Conservation (phyloP, 2,113 vertebrate species). For the Rousettus leschenaultii region DNA sequence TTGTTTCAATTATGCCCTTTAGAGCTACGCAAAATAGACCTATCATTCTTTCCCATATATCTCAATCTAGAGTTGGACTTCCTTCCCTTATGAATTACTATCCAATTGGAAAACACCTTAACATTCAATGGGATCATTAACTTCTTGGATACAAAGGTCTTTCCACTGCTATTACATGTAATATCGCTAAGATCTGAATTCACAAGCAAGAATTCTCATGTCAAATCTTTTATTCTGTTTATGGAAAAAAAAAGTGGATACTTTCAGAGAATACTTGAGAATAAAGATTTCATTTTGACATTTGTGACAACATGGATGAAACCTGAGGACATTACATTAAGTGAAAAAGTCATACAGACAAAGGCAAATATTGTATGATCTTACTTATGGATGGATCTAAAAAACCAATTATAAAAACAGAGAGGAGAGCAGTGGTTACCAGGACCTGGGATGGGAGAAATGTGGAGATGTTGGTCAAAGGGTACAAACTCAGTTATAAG, state of each 20-base stretch:
- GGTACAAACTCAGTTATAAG: neutral
- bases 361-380: neutral
- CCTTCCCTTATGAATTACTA: neutral
- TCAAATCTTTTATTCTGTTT: neutral
- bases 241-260: neutral
- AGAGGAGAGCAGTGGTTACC: neutral
- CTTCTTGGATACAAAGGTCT: neutral
- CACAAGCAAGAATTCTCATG: constrained; percentile 3
- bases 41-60: neutral
- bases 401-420: neutral
- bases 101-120: neutral
- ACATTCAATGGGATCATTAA: neutral
- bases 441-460: neutral
- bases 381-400: neutral
- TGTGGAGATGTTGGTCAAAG: neutral
- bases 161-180: neutral
- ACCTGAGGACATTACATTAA: neutral
- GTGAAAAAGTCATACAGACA: neutral
- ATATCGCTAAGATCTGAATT: neutral
- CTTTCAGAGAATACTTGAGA: constrained; percentile 2
- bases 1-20: neutral
- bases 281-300: neutral
- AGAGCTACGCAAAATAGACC: neutral
- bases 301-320: neutral
- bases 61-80: neutral